phyloP scores from a whole-genome alignment of 2,113 vertebrate genomes.

The Prolemur simus region DNA sequence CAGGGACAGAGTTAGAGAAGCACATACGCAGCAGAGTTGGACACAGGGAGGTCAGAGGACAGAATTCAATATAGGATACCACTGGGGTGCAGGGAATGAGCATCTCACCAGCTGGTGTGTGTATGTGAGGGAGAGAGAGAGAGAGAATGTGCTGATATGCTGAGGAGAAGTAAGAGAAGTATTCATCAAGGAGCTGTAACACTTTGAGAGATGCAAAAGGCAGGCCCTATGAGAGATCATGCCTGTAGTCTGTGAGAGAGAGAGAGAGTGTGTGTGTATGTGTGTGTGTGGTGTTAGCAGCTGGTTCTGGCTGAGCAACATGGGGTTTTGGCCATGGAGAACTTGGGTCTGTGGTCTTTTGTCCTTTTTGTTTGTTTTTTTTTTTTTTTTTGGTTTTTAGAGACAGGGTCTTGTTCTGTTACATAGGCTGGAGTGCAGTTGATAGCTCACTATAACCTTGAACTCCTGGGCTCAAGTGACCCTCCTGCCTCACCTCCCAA shows the following conservation, averaged over 20 bases:
- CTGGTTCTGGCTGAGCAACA: not conserved
- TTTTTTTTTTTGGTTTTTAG: too few species aligned
- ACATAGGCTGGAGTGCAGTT: too few species aligned
- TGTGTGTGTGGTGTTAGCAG: not conserved
- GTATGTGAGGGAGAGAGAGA: not conserved
- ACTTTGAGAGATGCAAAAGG: not conserved
- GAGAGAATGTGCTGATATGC: too few species aligned
- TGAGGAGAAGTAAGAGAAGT: not conserved
- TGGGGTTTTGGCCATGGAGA: not conserved
- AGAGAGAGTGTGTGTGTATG: too few species aligned
- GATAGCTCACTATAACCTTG: too few species aligned
- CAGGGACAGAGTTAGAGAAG: not conserved
- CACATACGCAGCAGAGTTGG: not conserved
- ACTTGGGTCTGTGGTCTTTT: not conserved
- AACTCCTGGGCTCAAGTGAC: too few species aligned
- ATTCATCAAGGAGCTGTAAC: not conserved
- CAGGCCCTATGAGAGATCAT: not conserved
- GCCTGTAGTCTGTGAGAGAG: too few species aligned
- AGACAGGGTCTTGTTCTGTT: too few species aligned
- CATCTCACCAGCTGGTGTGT: not conserved
- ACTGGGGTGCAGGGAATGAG: not conserved
- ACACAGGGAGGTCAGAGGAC: accelerated
- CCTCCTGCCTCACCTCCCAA: too few species aligned
- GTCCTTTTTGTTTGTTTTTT: too few species aligned
- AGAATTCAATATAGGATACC: not conserved